Base-by-base conservation (phyloP, 2,113 vertebrate genomes). In the Heterotis niloticus region DNA sequence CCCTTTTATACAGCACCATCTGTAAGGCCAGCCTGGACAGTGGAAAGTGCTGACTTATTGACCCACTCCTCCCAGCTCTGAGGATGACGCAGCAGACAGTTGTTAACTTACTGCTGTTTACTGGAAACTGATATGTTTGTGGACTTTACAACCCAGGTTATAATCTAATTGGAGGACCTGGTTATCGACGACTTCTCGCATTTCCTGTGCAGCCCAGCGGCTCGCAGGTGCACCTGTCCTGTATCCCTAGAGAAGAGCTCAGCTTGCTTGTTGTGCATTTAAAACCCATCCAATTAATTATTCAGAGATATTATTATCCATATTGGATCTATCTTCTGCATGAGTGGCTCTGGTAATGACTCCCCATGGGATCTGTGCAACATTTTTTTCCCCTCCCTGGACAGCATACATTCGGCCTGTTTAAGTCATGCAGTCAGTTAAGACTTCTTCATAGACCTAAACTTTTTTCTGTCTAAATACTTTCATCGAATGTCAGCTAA, bases 311-410 rank as follows among this genome's bases (percentile, higher is more conserved):
- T 92, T 91, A 89, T 91, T 90, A 91, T 91, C 87, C 86, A 87
- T 86, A 87, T 84, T 89, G 85, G 90, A 91, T 92, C 88, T 85
- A 90, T 92, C 90, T 91, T 89, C 88, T 90, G 90, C 90, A 90
- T 92, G 90, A 90, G 86, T 86, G 85, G 88, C 88, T 87, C 88
- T 88, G 87, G 87, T 92, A 92, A 92, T 91, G 89, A 88, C 82
- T 91, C 91, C 90, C 88, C 14, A 23, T 57, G 80, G 75, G 80
- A 65, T 73, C 44, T 69, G 69, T 64, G 24, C 72, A 86, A 87
- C 82, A 60, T 74, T 2, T 60, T 74, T 44, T 44, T 44, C 7
- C 7, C 7, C 34, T 44, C 7, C 34, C 34, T 78, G 68, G 84
- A 83, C 79, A 75, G 84, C 83, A 85, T 26, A 72, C 84, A 81